Evolutionary conservation across 1,140 invertebrate species (phyloP), one percentile per base, ranked within the genome.

Genomic region (Drosophila erecta): DNA sequence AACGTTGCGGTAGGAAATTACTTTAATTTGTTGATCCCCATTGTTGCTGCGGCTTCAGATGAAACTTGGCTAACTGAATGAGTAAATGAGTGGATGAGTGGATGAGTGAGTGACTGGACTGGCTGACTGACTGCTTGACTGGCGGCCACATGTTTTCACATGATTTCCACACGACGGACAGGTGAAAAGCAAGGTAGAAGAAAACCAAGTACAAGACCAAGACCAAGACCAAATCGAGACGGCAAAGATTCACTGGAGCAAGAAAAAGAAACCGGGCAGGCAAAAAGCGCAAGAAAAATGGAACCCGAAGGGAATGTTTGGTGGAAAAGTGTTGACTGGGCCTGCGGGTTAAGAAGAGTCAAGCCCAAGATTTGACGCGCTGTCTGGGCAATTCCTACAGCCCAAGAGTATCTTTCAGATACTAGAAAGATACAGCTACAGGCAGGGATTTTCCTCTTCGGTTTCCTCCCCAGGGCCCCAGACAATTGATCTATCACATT

Each of bases 71-170:
- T 85, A 85, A 85, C 83, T 84, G 76, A 85, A 79, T 84, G 79
- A 65, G 75, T 81, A 79, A 75, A 64, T 74, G 79, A 69, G 67
- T 81, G 41, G 12, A 11, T 35, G 33, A 12, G 11, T 35, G 33
- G 40, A 55, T 60, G 71, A 62, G 53, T 76, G 75, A 37, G 50
- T 67, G 70, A 43, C 62, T 71, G 73, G 70, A 53, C 72, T 59
- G 62, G 37, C 62, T 80, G 71, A 65, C 70, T 76, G 77, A 33
- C 30, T 76, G 77, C 37, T 67, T 75, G 74, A 84, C 64, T 84
- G 81, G 76, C 80, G 80, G 83, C 84, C 79, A 87, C 84, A 87
- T 89, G 84, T 87, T 87, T 87, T 87, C 84, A 87, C 84, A 87
- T 87, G 84, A 87, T 87, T 87, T 87, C 84, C 84, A 87, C 76